Percentiles rank a stretch among this genome's conserved stretches.
Evolutionary conservation across 1,140 invertebrate genomes (phyloP).

Genomic region (honey bee (Apis mellifera)): DNA sequence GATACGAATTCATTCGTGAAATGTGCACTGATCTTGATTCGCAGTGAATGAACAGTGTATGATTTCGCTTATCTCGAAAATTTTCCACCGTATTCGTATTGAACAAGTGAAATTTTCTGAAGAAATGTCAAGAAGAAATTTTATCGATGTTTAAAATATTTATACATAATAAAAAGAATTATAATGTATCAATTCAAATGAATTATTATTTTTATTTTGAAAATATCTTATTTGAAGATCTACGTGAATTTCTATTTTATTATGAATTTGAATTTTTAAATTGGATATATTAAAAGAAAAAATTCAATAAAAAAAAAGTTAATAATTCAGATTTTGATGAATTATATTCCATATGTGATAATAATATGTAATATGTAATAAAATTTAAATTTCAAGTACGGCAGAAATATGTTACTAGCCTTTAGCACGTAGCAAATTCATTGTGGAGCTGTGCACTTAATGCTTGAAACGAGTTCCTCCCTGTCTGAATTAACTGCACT

Average conservation of each 20-base stretch:
- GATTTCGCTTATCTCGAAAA: neutral
- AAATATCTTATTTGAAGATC: no score
- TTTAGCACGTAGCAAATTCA: neutral
- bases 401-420: slow-evolving; percentile 18
- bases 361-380: neutral
- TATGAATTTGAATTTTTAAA: neutral
- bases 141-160: neutral
- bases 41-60: neutral
- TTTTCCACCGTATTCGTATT: no score
- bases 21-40: neutral
- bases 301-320: neutral
- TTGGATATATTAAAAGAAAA: neutral
- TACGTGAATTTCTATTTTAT: neutral
- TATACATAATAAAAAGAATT: no score
- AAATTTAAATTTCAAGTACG: neutral
- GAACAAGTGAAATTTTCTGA: neutral
- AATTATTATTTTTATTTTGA: no score
- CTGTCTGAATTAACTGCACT: slow-evolving; percentile 10
- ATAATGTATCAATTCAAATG: no score
- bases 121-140: no score
- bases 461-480: slow-evolving; percentile 22
- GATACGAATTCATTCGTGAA: neutral
- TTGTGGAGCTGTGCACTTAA: slow-evolving; percentile 19
- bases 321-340: neutral
- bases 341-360: neutral